Percentiles rank a stretch among this genome's conserved stretches.
Conservation (phyloP, 2,888 invertebrate genomes). For the Emmelina monodactyla region DNA sequence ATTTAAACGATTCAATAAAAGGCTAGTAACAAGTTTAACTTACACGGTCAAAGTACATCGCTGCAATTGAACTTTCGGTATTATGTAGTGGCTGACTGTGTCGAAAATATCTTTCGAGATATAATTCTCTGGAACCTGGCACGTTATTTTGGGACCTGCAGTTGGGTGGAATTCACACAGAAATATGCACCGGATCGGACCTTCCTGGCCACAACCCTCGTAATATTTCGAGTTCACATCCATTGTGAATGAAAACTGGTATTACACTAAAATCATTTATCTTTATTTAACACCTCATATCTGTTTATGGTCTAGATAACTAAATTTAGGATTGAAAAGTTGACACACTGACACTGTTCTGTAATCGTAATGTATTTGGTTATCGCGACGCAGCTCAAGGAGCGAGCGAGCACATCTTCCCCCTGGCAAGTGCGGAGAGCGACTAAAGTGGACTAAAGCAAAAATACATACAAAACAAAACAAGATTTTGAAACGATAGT, state of each 20-base stretch:
- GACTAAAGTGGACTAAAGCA: neutral
- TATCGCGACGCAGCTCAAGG: neutral
- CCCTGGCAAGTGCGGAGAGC: neutral
- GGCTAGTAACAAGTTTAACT: too few species aligned
- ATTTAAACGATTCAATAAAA: too few species aligned
- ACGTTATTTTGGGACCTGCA: constrained; percentile 80
- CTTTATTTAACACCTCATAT: too few species aligned
- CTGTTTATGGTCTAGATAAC: too few species aligned
- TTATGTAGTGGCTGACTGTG: constrained; percentile 82
- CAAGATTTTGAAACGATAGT: too few species aligned
- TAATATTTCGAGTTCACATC: constrained; percentile 55
- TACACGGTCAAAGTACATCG: constrained; percentile 82
- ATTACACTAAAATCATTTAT: neutral
- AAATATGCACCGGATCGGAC: constrained; percentile 79
- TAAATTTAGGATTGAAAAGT: constrained; percentile 16
- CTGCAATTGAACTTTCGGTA: constrained; percentile 83
- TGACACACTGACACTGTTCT: constrained; percentile 21
- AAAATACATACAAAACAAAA: too few species aligned
- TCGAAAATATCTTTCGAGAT: constrained; percentile 85
- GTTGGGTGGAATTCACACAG: constrained; percentile 79
- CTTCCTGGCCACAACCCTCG: constrained; percentile 71
- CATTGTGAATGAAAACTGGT: constrained; percentile 26
- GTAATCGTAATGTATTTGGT: constrained; percentile 28
- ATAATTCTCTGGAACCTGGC: constrained; percentile 81
- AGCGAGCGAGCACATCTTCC: neutral